These are phyloP conservation scores for Psylliodes chrysocephalus DNA, from an alignment of 2,888 invertebrate species.

Conservation along the genomic window DNA sequence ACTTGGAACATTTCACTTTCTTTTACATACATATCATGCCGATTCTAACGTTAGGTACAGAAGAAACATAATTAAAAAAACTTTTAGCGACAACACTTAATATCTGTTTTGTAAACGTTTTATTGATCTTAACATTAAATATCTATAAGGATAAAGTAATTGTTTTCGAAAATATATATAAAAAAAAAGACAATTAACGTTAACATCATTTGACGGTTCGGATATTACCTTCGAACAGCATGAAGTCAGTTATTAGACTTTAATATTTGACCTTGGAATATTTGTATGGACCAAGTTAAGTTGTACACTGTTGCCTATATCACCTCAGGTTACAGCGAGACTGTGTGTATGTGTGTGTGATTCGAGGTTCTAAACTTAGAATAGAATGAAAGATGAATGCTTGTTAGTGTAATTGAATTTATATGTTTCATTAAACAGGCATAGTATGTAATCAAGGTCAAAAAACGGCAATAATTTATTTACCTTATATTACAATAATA, in stretches of 20 bases:
- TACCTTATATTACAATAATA: slow-evolving; percentile 7
- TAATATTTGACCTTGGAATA: slow-evolving; percentile 59
- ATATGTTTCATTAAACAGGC: slow-evolving; percentile 32
- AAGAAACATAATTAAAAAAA: no score
- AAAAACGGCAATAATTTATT: no score
- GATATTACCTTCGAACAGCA: slow-evolving; percentile 18
- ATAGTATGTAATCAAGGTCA: slow-evolving; percentile 26
- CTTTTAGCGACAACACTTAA: no score
- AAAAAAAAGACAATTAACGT: slow-evolving; percentile 28
- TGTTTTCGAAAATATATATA: slow-evolving; percentile 4
- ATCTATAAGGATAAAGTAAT: not conserved
- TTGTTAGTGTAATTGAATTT: slow-evolving; percentile 34
- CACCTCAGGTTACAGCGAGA: slow-evolving; percentile 25
- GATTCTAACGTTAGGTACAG: no score
- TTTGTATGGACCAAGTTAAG: slow-evolving; percentile 56
- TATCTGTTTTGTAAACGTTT: no score
- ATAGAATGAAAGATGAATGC: slow-evolving; percentile 7
- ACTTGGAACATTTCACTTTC: no score
- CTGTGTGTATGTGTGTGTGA: not conserved
- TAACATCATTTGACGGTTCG: slow-evolving; percentile 18
- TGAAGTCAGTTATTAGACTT: slow-evolving; percentile 52
- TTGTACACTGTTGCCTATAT: slow-evolving; percentile 47
- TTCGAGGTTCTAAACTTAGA: not conserved
- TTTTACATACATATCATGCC: no score
- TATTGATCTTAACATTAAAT: not conserved